Conservation (phyloP, 1,140 invertebrate species). For the Aphelenchoides besseyi region DNA sequence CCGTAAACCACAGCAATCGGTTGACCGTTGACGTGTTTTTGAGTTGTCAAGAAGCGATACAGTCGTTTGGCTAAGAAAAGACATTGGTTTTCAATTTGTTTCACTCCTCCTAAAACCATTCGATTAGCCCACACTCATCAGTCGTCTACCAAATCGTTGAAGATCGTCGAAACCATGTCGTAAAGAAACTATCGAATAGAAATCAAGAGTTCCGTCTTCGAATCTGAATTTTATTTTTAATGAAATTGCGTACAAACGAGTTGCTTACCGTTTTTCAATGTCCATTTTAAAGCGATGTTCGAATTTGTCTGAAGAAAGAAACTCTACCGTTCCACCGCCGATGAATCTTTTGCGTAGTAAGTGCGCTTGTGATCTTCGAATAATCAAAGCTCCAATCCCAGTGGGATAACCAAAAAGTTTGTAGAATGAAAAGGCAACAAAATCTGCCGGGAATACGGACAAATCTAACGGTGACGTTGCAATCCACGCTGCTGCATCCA, state of each 20-base stretch:
- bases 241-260: conserved; percentile 5
- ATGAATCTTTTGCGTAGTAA: conserved; percentile 70
- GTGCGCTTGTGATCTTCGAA: conserved; percentile 70
- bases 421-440: conserved; percentile 88
- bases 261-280: conserved; percentile 33
- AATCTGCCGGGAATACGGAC: conserved; percentile 74
- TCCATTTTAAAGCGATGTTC: conserved; percentile 4
- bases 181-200: conserved; percentile 77
- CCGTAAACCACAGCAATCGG: conserved; percentile 73
- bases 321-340: conserved; percentile 73
- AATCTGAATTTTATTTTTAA: conserved; percentile 69
- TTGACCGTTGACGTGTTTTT: conserved; percentile 74
- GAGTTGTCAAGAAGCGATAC: conserved; percentile 68
- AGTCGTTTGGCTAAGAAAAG: conserved; percentile 75
- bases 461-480: conserved; percentile 78
- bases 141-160: conserved; percentile 59
- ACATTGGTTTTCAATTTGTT: conserved; percentile 73
- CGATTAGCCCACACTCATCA: too few species aligned
- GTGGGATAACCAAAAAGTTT: conserved; percentile 97
- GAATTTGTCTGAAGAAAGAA: conserved; percentile 24
- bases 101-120: conserved; percentile 70
- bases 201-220: conserved; percentile 88
- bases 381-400: conserved; percentile 77
- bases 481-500: conserved; percentile 81
- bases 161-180: conserved; percentile 77